Conservation (phyloP, 2,113 vertebrate genomes). For the Galeopterus variegatus region DNA sequence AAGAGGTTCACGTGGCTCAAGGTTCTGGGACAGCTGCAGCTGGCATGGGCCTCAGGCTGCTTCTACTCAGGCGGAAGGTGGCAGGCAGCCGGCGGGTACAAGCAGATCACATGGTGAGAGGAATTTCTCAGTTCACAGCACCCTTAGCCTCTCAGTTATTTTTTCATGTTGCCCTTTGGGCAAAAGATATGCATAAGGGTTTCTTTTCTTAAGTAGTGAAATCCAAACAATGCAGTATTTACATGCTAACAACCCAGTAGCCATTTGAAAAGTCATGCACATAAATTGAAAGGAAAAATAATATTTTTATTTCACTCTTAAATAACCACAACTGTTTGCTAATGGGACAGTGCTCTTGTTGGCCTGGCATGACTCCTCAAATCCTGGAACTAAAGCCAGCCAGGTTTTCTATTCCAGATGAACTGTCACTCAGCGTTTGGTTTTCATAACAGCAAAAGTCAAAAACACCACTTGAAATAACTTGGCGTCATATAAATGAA, state of each 20-base stretch:
- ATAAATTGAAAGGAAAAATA: background rate
- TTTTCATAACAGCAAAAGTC: background rate
- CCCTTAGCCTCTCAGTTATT: background rate
- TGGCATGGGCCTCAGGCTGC: too few species aligned
- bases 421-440: background rate
- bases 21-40: too few species aligned
- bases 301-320: background rate
- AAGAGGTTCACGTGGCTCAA: too few species aligned
- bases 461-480: background rate
- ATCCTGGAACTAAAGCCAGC: background rate
- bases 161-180: background rate
- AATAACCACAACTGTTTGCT: background rate
- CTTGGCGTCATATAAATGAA: background rate
- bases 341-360: background rate
- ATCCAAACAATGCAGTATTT: background rate
- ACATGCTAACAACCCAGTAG: background rate
- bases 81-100: too few species aligned
- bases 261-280: background rate
- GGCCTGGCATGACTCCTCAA: background rate
- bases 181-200: background rate
- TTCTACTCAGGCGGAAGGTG: too few species aligned
- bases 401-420: background rate
- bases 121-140: background rate
- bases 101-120: too few species aligned
- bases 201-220: background rate